A percentile compares a stretch with the other conserved stretches of the same genome.
phyloP scores from a whole-genome alignment of 2,888 invertebrate genomes.

The Ecliptopera silaceata region DNA sequence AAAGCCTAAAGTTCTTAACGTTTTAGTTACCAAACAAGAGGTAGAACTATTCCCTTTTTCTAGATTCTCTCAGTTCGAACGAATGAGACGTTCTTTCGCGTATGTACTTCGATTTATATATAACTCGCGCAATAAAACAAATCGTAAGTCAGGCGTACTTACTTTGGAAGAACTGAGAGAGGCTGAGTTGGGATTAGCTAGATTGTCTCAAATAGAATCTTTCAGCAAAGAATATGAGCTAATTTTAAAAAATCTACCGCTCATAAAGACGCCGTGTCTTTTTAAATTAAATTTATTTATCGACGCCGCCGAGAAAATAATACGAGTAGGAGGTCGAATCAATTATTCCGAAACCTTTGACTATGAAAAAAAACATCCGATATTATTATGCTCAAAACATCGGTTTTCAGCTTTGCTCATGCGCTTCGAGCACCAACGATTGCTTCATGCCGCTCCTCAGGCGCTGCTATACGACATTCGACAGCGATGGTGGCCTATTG shows the following conservation, averaged over 20 bases:
- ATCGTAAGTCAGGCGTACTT: background rate
- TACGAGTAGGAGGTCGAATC: background rate
- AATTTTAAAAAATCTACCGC: background rate
- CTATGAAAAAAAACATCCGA: background rate
- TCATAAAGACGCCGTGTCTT: background rate
- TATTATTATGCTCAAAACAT: background rate
- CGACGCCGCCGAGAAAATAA: background rate
- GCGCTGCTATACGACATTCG: slow-evolving; percentile 14
- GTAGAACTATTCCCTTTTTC: background rate
- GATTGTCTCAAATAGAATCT: background rate
- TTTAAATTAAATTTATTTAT: background rate
- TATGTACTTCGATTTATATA: background rate
- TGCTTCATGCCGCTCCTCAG: slow-evolving; percentile 25
- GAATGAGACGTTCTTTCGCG: background rate
- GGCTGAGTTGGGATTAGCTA: background rate
- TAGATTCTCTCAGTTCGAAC: background rate
- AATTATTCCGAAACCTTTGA: background rate
- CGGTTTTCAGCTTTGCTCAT: slow-evolving; percentile 15
- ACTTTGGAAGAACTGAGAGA: background rate
- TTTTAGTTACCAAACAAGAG: background rate
- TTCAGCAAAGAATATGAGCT: background rate
- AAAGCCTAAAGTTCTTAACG: background rate
- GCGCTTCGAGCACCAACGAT: slow-evolving; percentile 21
- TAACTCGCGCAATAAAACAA: background rate
- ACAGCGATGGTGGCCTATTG: slow-evolving; percentile 19